Evolutionary conservation across 2,888 invertebrate species (phyloP), one percentile per base, ranked within the genome.

Genomic region (Drosophila multiciliata): DNA sequence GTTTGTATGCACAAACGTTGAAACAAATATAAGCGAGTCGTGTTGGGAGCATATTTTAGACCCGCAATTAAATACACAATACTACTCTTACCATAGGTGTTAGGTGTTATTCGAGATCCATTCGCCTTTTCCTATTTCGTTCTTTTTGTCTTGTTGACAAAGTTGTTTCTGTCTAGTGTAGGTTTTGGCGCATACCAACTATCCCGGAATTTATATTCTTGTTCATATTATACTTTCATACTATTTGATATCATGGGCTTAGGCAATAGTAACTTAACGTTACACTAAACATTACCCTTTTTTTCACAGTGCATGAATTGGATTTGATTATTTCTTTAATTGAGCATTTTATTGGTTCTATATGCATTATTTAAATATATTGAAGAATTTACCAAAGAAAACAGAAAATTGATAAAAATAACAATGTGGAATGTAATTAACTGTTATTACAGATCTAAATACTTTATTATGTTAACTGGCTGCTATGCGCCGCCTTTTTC

Each of bases 41-140:
- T 45, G 29, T 45, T 60, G 42, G 60, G 33, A 50, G 32, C 48
- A 45, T 45, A 23, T 45, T 45, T 29, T 32, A 50, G 32, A 23
- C 65, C 75, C 62, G 80, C 55, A 68, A 63, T 12, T 35, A 36
- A 26, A 48, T 62, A 9, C n/a, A 20, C 5, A 33, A 42, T 40
- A 12, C 12, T n/a, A 9, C 20, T 15, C 17, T 26, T 35, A n/a
- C 20, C 12, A 40, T 45, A 26, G 23, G 48, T 40, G 33, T 42
- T 36, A 35, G 35, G 40, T 33, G 12, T 35, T 36, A 32, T 42
- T 35, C 32, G 20, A 53, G 15, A 58, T 49, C 20, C 45, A 35
- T 42, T 15, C n/a, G n/a, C 32, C 17, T 23, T 40, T 59, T 29
- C n/a, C 4, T 33, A 53, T 35, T 33, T 26, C 15, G 11, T 55